A percentile compares a stretch with the other conserved stretches of the same genome.
Conservation (phyloP, 1,140 invertebrate species). For the Drosophila micromelanica region DNA sequence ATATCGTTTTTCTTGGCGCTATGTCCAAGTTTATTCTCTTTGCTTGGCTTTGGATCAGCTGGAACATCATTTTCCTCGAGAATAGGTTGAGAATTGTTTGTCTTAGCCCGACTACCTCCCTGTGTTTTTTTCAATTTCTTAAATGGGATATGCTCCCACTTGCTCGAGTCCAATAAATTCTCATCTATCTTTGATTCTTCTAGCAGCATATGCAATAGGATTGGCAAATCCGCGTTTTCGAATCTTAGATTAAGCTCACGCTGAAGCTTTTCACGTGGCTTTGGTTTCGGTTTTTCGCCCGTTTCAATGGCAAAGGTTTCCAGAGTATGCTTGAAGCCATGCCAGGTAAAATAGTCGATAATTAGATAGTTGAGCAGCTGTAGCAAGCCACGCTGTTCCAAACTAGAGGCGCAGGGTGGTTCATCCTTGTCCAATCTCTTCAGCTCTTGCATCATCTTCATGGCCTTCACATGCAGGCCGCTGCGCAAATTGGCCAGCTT, state of each 20-base stretch:
- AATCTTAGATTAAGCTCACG: not conserved
- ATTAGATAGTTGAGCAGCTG: conserved; percentile 30
- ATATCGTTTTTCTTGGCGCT: too few relatives aligned
- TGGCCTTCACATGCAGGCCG: conserved; percentile 17
- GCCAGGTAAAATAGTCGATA: conserved; percentile 41
- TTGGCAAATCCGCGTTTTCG: not conserved
- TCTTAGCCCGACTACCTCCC: not conserved
- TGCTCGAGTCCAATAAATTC: not conserved
- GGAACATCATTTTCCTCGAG: not conserved
- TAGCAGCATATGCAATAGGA: conserved; percentile 6
- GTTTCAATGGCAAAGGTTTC: conserved; percentile 34
- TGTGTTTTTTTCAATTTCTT: conserved; percentile 2
- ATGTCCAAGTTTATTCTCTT: too few relatives aligned
- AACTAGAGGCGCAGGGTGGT: not conserved
- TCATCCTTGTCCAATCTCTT: conserved; percentile 3
- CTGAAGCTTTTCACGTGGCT: conserved; percentile 18
- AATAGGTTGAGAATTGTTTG: not conserved
- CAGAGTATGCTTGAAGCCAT: conserved; percentile 23
- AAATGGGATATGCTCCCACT: not conserved
- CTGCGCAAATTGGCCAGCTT: conserved; percentile 8
- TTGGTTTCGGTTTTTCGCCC: conserved; percentile 6
- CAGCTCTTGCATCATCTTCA: conserved; percentile 16
- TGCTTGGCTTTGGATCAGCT: not conserved
- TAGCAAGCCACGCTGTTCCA: conserved; percentile 13
- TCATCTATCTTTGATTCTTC: not conserved